These are phyloP conservation scores for Sebastes dallii DNA, from an alignment of 2,797 vertebrate species.

Conservation along the genomic window DNA sequence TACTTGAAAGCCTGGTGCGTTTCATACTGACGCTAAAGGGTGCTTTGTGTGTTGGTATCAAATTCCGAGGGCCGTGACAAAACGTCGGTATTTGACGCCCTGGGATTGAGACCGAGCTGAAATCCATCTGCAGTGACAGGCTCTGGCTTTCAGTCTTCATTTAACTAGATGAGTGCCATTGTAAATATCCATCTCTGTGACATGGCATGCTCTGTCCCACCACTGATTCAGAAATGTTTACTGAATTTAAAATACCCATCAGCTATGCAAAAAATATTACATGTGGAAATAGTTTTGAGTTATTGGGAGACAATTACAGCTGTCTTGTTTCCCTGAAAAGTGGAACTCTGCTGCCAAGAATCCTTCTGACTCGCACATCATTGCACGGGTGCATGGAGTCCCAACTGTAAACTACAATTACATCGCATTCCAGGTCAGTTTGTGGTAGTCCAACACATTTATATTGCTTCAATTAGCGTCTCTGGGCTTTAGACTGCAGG, in stretches of 20 bases:
- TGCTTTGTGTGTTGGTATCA: too few relatives aligned
- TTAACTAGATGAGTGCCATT: background rate
- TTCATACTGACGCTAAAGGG: too few relatives aligned
- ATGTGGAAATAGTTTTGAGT: conserved; percentile 45
- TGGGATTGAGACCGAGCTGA: background rate
- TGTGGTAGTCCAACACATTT: conserved; percentile 79
- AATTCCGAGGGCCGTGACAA: too few relatives aligned
- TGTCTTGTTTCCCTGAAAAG: conserved; percentile 43
- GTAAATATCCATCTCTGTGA: background rate
- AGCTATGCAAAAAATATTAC: conserved; percentile 30
- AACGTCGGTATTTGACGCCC: too few relatives aligned
- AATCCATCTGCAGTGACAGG: background rate
- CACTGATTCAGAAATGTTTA: conserved; percentile 6
- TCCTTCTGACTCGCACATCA: conserved; percentile 33
- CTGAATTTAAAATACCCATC: conserved; percentile 8
- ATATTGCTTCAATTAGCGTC: conserved; percentile 71
- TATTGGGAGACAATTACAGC: conserved; percentile 42
- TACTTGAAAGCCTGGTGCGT: background rate
- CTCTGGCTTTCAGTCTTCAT: background rate
- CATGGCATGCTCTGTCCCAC: background rate
- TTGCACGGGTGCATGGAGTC: conserved; percentile 47
- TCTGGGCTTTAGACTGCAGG: conserved; percentile 44
- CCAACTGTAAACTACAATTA: conserved; percentile 76
- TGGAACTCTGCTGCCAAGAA: conserved; percentile 44
- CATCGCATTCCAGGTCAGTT: conserved; percentile 72